These are phyloP conservation scores for Somateria mollissima DNA, from an alignment of 2,797 vertebrate species.

Conservation along the genomic window DNA sequence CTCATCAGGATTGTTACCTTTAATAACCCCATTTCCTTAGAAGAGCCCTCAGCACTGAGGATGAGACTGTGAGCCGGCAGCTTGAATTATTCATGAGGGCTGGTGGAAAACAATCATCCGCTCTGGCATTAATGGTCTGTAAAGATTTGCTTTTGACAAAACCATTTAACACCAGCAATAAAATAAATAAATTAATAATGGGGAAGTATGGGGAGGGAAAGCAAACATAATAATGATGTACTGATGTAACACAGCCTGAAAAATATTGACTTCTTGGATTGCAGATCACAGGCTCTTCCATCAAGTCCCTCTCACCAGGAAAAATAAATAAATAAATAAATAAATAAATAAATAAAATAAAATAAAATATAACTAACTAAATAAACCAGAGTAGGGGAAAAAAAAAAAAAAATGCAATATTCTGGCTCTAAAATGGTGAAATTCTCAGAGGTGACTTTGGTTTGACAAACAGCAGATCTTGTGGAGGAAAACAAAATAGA, in stretches of 20 bases:
- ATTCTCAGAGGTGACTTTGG: neutral
- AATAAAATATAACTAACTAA: too few relatives aligned
- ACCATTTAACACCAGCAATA: conserved; percentile 60
- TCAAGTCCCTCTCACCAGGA: neutral
- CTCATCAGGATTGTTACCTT: neutral
- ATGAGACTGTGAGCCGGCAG: neutral
- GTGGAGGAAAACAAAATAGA: neutral
- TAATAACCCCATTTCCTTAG: conserved; percentile 1
- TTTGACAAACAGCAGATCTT: neutral
- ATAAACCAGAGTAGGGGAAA: too few relatives aligned
- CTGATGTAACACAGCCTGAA: neutral
- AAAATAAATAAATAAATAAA: neutral
- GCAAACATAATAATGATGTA: neutral
- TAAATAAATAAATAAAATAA: neutral
- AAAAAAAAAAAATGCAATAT: neutral
- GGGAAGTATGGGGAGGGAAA: neutral
- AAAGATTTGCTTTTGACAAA: conserved; percentile 68
- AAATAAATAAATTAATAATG: conserved; percentile 53
- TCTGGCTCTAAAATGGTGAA: neutral
- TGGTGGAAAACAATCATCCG: conserved; percentile 48
- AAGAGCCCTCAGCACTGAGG: neutral
- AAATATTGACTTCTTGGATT: neutral
- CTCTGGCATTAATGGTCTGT: conserved; percentile 62
- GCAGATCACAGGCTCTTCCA: neutral
- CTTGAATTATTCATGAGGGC: conserved; percentile 50